Percentiles rank a stretch among this genome's conserved stretches.
These are phyloP conservation scores for Pelodiscus sinensis DNA, from an alignment of 2,113 vertebrate species.

Conservation along the genomic window DNA sequence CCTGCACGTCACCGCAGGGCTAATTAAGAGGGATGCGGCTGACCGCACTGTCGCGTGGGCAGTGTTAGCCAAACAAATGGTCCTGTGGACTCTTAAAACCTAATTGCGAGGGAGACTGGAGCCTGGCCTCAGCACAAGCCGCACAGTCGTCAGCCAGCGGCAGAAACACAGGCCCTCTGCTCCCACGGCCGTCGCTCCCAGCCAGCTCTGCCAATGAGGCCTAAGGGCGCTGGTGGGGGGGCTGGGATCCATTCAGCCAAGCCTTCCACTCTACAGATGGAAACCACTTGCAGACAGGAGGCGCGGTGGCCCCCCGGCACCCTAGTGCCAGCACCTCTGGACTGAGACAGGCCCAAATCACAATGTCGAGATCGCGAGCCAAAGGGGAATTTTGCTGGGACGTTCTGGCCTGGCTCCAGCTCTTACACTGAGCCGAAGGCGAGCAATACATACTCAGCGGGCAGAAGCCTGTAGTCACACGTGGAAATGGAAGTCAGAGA, in stretches of 20 bases:
- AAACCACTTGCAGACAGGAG: too few relatives aligned
- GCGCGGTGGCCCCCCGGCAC: too few relatives aligned
- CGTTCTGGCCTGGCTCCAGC: neutral
- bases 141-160: slow-evolving; percentile 16
- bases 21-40: neutral
- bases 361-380: neutral
- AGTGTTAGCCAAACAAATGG: neutral
- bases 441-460: neutral
- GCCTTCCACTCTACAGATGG: too few relatives aligned
- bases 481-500: neutral
- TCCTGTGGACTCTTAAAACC: slow-evolving; percentile 15
- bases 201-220: neutral
- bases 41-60: neutral
- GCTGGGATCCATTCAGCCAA: too few relatives aligned
- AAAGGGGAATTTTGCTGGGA: neutral
- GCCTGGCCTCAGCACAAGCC: neutral
- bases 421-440: neutral
- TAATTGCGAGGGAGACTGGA: neutral
- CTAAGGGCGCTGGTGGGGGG: too few relatives aligned
- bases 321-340: too few relatives aligned
- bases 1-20: neutral
- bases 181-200: slow-evolving; percentile 41
- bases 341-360: neutral
- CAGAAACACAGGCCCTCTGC: neutral
- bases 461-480: slow-evolving; percentile 19